These are phyloP conservation scores for Athalia circularis DNA, from an alignment of 2,888 invertebrate species.

Conservation along the genomic window DNA sequence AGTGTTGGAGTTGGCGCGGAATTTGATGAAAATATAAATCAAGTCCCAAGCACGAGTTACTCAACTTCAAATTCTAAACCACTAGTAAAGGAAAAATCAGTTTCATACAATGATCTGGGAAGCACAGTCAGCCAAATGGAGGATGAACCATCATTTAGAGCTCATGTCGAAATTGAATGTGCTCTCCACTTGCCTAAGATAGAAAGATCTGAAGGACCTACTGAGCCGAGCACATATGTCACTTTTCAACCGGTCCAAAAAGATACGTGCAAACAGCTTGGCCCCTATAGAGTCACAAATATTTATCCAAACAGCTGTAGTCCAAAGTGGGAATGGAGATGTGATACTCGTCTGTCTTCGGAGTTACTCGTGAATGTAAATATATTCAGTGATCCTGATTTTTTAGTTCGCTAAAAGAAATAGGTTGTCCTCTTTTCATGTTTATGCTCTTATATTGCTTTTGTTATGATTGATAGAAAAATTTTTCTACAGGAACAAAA, in stretches of 20 bases:
- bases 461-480: neutral
- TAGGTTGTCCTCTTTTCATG: neutral
- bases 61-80: slow-evolving; percentile 39
- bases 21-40: slow-evolving; percentile 62
- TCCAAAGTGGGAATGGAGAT: slow-evolving; percentile 78
- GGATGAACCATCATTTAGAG: slow-evolving; percentile 71
- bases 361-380: slow-evolving; percentile 77
- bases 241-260: slow-evolving; percentile 76
- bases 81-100: slow-evolving; percentile 39
- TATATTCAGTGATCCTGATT: neutral
- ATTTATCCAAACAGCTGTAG: slow-evolving; percentile 75
- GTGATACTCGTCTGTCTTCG: slow-evolving; percentile 74
- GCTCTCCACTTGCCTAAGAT: slow-evolving; percentile 77
- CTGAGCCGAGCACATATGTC: slow-evolving; percentile 79
- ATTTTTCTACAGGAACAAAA: slow-evolving; percentile 75
- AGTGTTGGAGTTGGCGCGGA: slow-evolving; percentile 71
- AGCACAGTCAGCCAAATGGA: slow-evolving; percentile 49
- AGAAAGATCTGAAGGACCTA: slow-evolving; percentile 69
- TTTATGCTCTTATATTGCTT: neutral
- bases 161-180: slow-evolving; percentile 76
- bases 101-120: slow-evolving; percentile 47
- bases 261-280: slow-evolving; percentile 55
- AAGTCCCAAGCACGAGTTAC: slow-evolving; percentile 52
- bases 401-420: neutral
- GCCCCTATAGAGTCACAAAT: slow-evolving; percentile 75